Evolutionary conservation across 1,140 invertebrate species (phyloP).

Genomic region (Sinella curviseta): DNA sequence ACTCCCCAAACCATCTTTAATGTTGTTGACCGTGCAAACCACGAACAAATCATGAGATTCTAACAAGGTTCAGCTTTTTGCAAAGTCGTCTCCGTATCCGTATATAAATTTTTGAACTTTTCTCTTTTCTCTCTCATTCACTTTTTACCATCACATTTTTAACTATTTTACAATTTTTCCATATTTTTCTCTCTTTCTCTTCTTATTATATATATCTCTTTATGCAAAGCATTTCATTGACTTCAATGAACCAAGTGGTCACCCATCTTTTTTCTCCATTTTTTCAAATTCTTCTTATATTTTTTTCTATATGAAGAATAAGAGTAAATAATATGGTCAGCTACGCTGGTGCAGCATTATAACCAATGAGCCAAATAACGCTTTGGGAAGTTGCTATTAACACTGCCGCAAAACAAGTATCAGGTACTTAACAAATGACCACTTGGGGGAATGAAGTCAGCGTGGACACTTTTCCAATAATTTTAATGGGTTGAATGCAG

Average conservation of each 20-base stretch:
- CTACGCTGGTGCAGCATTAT: slow-evolving; percentile 16
- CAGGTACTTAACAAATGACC: slow-evolving; percentile 1
- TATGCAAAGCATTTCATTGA: slow-evolving; percentile 23
- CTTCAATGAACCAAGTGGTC: slow-evolving; percentile 19
- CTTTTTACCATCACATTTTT: slow-evolving; percentile 21
- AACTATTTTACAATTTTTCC: slow-evolving; percentile 14
- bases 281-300: slow-evolving; percentile 41
- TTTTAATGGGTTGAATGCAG: no score
- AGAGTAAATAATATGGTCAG: slow-evolving; percentile 14
- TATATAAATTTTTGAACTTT: slow-evolving; percentile 33
- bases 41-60: no score
- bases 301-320: slow-evolving; percentile 12
- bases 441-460: neutral
- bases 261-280: slow-evolving; percentile 48
- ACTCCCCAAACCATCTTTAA: no score
- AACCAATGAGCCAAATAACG: slow-evolving; percentile 9
- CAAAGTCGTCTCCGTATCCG: slow-evolving; percentile 17
- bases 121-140: slow-evolving; percentile 39
- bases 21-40: slow-evolving; percentile 25
- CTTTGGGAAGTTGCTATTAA: slow-evolving; percentile 4
- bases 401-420: neutral
- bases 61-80: slow-evolving; percentile 42
- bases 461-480: neutral
- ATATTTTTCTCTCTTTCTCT: slow-evolving; percentile 45
- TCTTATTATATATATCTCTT: slow-evolving; percentile 41